Base-by-base conservation (phyloP, 2,797 vertebrate species). In the Sebastolobus alascanus region DNA sequence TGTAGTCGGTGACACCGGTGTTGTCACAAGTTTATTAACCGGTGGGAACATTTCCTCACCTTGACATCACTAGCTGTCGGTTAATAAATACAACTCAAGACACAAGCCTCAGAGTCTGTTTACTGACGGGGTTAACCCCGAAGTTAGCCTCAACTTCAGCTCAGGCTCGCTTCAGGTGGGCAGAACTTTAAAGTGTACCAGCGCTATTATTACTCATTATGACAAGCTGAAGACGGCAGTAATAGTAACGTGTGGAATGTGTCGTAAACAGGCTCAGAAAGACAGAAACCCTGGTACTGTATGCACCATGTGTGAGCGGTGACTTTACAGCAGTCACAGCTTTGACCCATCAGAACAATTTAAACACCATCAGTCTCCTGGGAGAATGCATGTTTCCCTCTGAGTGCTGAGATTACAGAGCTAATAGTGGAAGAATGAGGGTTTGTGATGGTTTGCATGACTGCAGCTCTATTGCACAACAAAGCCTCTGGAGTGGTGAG, bases 391-490 rank as follows among this genome's bases (percentile, higher is more conserved):
- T 84, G 78, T 80, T 82, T 79, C 56, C 73, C 73, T 82, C 33
- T 20, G 80, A 84, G 87, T 69, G 3, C 68, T 35, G 78, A 85
- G 58, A 80, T 88, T 69, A 87, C 2, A 27, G 60, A 11, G 50
- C 76, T 84, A 88, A 90, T 66, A 77, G 73, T 80, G 75, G 37
- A 84, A 70, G 84, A 91, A 84, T 84, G 84, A 78, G 71, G 20
- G 60, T 65, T 69, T 75, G 76, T 67, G 80, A 78, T 75, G 75
- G 74, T 83, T 81, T 79, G 82, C 84, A 81, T 85, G 82, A 85
- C 85, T 77, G 72, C 80, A 31, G 35, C 20, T 52, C 75, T 60
- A 56, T 92, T 92, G 88, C 88, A 80, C 87, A 93, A 93, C 50
- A 67, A 81, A 84, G 54, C 61, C 89, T 83, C 82, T 68, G 38